A percentile compares a stretch with the other conserved stretches of the same genome.
Evolutionary conservation across 2,888 invertebrate species (phyloP).

Genomic region (Lochmaea crataegi): DNA sequence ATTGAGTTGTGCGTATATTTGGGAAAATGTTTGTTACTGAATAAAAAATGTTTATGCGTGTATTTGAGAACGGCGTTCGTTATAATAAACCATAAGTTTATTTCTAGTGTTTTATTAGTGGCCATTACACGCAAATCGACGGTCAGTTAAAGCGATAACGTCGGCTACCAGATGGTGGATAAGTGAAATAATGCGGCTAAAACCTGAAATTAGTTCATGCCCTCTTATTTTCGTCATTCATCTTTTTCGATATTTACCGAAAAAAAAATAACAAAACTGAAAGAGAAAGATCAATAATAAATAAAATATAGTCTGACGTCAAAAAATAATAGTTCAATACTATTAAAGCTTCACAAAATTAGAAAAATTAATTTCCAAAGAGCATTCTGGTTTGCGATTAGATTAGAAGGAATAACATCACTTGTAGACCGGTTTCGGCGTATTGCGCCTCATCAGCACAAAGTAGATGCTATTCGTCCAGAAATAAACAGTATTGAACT

Average conservation of each 20-base stretch:
- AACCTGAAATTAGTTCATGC: conserved; percentile 30
- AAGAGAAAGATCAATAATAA: background rate
- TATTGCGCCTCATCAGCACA: too few relatives aligned
- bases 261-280: background rate
- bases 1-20: too few relatives aligned
- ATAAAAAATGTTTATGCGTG: background rate
- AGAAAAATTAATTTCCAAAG: too few relatives aligned
- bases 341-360: too few relatives aligned
- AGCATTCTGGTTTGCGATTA: too few relatives aligned
- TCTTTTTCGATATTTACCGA: conserved; percentile 17
- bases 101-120: conserved; percentile 47
- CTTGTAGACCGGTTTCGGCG: too few relatives aligned
- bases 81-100: conserved; percentile 51
- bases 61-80: conserved; percentile 44
- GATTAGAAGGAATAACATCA: too few relatives aligned
- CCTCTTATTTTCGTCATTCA: conserved; percentile 12
- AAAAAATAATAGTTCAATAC: too few relatives aligned
- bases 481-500: too few relatives aligned
- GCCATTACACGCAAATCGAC: conserved; percentile 49
- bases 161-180: conserved; percentile 26
- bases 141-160: conserved; percentile 35
- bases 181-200: conserved; percentile 23
- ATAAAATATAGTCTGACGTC: too few relatives aligned
- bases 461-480: too few relatives aligned
- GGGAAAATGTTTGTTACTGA: background rate